phyloP scores from a whole-genome alignment of 1,140 invertebrate genomes.

The Drosophila auraria region DNA sequence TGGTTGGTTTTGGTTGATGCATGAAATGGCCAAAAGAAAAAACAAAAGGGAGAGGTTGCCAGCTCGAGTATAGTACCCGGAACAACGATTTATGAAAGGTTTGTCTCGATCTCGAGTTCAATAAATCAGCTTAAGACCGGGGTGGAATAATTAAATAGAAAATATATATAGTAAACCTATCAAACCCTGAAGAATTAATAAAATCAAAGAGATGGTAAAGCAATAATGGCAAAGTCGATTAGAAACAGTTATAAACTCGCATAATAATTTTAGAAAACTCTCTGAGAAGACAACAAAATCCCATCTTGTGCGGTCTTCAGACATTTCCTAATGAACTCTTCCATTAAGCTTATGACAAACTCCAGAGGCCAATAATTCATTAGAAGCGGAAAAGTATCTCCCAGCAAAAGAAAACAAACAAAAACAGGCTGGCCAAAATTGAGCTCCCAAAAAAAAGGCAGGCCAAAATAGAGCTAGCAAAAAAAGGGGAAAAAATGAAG shows the following conservation, averaged over 20 bases:
- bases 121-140: background rate
- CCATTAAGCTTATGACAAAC: conserved; percentile 59
- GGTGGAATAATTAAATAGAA: background rate
- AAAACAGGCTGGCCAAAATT: conserved; percentile 27
- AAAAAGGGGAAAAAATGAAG: conserved; percentile 32
- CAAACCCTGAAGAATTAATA: background rate
- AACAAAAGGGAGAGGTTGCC: conserved; percentile 4
- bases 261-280: background rate
- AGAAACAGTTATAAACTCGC: background rate
- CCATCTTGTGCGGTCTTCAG: conserved; percentile 10
- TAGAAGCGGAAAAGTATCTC: conserved; percentile 44
- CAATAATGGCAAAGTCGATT: background rate
- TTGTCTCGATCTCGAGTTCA: background rate
- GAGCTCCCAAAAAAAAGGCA: conserved; percentile 12
- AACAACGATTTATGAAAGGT: conserved; percentile 9
- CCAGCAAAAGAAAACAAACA: conserved; percentile 9
- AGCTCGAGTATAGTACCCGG: conserved; percentile 1
- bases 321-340: conserved; percentile 54
- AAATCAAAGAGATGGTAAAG: background rate
- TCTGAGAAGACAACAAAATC: background rate
- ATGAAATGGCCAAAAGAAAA: conserved; percentile 17
- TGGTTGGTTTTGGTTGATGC: conserved; percentile 25
- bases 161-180: background rate
- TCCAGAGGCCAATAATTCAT: conserved; percentile 62
- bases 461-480: conserved; percentile 29